Evolutionary conservation across 2,888 invertebrate genomes (phyloP).

Genomic region (Mesorhabditis spiculigera): DNA sequence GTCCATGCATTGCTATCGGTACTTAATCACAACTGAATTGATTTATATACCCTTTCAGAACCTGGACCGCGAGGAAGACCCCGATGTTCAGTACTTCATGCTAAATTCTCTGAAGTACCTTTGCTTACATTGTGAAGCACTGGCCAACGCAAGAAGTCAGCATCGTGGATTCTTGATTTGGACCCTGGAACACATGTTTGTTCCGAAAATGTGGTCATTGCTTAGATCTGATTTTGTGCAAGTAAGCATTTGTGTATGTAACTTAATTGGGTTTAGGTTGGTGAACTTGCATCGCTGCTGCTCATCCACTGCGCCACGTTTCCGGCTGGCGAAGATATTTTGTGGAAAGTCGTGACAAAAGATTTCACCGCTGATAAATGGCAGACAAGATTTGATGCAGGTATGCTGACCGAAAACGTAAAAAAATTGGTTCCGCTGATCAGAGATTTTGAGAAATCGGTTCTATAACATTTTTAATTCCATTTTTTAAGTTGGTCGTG

Average conservation of each 20-base stretch:
- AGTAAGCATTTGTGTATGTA: slow-evolving; percentile 59
- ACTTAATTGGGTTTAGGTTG: slow-evolving; percentile 71
- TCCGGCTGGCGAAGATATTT: slow-evolving; percentile 87
- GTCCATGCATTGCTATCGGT: slow-evolving; percentile 84
- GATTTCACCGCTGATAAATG: slow-evolving; percentile 87
- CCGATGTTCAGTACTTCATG: slow-evolving; percentile 87
- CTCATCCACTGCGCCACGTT: slow-evolving; percentile 90
- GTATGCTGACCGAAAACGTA: slow-evolving; percentile 56
- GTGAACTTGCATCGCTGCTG: slow-evolving; percentile 84
- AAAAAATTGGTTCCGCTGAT: background rate
- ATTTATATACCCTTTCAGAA: slow-evolving; percentile 54
- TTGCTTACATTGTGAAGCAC: slow-evolving; percentile 87
- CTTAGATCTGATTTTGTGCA: slow-evolving; percentile 53
- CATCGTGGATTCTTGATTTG: slow-evolving; percentile 64
- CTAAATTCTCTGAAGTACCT: slow-evolving; percentile 85
- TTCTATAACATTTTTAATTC: no score
- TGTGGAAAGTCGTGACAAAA: slow-evolving; percentile 90
- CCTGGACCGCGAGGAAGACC: slow-evolving; percentile 67
- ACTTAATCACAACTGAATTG: slow-evolving; percentile 18
- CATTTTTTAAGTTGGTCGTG: slow-evolving; percentile 74
- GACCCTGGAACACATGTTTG: slow-evolving; percentile 75
- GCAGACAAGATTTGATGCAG: slow-evolving; percentile 83
- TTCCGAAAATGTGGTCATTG: slow-evolving; percentile 73
- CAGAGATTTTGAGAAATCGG: no score
- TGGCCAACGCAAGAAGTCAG: slow-evolving; percentile 79